These are phyloP conservation scores for Drosophila kuntzei DNA, from an alignment of 2,888 invertebrate genomes.

Conservation along the genomic window DNA sequence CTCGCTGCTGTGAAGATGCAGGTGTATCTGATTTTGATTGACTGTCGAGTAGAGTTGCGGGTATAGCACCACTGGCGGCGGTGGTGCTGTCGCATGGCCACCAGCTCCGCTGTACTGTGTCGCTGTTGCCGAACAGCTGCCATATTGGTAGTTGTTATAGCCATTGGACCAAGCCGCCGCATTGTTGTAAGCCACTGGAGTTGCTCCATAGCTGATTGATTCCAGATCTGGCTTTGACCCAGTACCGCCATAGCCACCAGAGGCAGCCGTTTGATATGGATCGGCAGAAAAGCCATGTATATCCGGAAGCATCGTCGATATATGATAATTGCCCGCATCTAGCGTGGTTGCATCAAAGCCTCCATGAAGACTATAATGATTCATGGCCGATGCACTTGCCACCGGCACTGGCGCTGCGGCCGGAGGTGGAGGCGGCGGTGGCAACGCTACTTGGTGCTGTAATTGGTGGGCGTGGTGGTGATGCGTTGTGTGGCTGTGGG, in stretches of 20 bases:
- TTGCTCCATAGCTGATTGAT: constrained; percentile 74
- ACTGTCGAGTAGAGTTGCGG: constrained; percentile 93
- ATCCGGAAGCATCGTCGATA: constrained; percentile 88
- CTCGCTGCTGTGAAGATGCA: constrained; percentile 90
- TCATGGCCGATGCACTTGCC: constrained; percentile 75
- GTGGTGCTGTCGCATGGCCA: constrained; percentile 75
- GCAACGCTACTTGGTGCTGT: constrained; percentile 84
- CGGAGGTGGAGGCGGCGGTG: constrained; percentile 84
- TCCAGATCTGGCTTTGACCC: constrained; percentile 82
- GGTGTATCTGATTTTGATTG: constrained; percentile 94
- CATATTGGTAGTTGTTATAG: constrained; percentile 91
- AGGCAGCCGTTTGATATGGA: constrained; percentile 82
- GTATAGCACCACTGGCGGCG: constrained; percentile 90
- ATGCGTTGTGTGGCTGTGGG: constrained; percentile 28
- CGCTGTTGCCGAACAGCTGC: constrained; percentile 83
- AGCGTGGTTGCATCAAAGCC: constrained; percentile 75
- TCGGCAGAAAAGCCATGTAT: constrained; percentile 86
- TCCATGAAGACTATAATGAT: constrained; percentile 85
- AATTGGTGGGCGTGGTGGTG: constrained; percentile 62
- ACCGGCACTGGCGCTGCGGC: constrained; percentile 80
- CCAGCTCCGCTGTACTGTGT: constrained; percentile 65
- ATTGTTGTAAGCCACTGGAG: constrained; percentile 82
- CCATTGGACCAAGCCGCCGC: constrained; percentile 87
- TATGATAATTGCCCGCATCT: constrained; percentile 86
- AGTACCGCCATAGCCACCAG: constrained; percentile 56